Evolutionary conservation across 2,797 vertebrate genomes (phyloP), one percentile per base, ranked within the genome.

Genomic region (Pangasius djambal): DNA sequence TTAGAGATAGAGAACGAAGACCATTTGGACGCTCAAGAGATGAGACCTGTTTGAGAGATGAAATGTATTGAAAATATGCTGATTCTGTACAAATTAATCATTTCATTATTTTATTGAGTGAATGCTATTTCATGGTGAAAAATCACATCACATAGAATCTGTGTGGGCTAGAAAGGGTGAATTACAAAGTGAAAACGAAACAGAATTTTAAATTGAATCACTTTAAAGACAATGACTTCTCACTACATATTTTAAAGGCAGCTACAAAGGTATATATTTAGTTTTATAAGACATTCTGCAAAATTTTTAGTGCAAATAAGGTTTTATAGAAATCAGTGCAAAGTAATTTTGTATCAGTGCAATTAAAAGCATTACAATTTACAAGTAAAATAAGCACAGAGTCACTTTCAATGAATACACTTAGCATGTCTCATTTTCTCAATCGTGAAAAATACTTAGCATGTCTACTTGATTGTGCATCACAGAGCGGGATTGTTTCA

Each of bases 1-100:
- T 81, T 95, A 88, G 93, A 95, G 31, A 83, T 91, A 87, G 94
- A 95, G 83, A 91, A 67, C 22, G 91, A 94, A 0, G 91, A 94
- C 16, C 82, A 28, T 1, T 92, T 92, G 78, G 93, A 94, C 6
- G 90, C 90, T 50, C 91, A 93, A 75, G 92, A 94, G 63, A 90
- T 95, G 78, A 92, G 92, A 90, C 93, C 88, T 70, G 90, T 96
- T 85, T 96, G 87, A 91, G n/a, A 34, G 13, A 84, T 63, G 65
- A 65, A 69, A 59, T 75, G 20, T 86, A 59, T 31, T 70, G 48
- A 85, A 40, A 8, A 69, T 31, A 59, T 83, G 65, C 7, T 31
- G 55, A 34, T 87, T 89, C 48, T 52, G 44, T 69, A 52, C 4
- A 67, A 31, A 3, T 9, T 77, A 86, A 86, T 86, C 20, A 31